Percentiles rank a stretch among this genome's conserved stretches.
Evolutionary conservation across 2,888 invertebrate genomes (phyloP).

Genomic region (Tiliacea aurago): DNA sequence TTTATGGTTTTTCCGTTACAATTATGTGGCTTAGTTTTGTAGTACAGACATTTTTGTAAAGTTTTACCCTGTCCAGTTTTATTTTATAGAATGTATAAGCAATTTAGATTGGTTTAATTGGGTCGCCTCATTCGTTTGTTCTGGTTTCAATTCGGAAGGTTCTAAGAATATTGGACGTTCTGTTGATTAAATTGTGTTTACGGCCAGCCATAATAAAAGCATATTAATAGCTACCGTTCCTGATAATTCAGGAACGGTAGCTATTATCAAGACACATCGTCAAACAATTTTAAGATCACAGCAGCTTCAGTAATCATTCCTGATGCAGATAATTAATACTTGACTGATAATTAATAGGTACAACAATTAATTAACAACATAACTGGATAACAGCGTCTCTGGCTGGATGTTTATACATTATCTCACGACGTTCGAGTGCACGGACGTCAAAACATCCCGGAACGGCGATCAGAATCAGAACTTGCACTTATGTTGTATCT

Average conservation of each 20-base stretch:
- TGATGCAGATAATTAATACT: conserved; percentile 24
- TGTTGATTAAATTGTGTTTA: background rate
- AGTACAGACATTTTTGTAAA: too few species aligned
- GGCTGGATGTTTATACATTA: conserved; percentile 71
- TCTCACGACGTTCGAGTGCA: conserved; percentile 62
- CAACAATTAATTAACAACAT: conserved; percentile 58
- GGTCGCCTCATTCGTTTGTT: conserved; percentile 1
- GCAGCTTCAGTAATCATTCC: background rate
- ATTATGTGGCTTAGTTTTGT: too few species aligned
- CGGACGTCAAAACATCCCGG: conserved; percentile 70
- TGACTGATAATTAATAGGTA: conserved; percentile 34
- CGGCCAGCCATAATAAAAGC: background rate
- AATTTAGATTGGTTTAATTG: background rate
- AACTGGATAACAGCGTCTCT: conserved; percentile 47
- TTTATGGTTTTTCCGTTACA: too few species aligned
- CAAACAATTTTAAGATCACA: conserved; percentile 6
- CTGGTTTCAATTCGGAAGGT: background rate
- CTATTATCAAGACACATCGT: conserved; percentile 5
- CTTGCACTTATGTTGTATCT: conserved; percentile 25
- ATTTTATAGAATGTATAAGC: background rate
- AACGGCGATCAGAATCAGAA: conserved; percentile 31
- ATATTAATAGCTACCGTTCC: too few species aligned
- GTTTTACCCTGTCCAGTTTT: background rate
- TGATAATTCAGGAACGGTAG: background rate
- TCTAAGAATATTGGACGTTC: background rate